Evolutionary conservation across 1,140 invertebrate genomes (phyloP).

Genomic region (Adelges cooleyi): DNA sequence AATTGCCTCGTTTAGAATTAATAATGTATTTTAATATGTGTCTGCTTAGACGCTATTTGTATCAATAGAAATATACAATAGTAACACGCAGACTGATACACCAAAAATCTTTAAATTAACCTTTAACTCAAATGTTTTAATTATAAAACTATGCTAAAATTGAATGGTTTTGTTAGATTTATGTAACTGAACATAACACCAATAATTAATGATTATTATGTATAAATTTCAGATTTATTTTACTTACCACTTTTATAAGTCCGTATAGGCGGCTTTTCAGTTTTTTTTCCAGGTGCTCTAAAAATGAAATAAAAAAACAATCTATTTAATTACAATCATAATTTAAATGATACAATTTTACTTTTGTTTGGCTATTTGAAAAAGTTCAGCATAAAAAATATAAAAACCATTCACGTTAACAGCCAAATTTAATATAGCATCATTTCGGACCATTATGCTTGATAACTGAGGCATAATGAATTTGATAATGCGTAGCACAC

Average conservation of each 20-base stretch:
- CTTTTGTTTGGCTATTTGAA: neutral
- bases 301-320: neutral
- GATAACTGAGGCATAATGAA: conserved; percentile 4
- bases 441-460: conserved; percentile 16
- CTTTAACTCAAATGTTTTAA: conserved; percentile 82
- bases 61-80: conserved; percentile 2
- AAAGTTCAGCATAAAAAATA: neutral
- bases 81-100: conserved; percentile 12
- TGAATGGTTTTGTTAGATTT: conserved; percentile 95
- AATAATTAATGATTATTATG: neutral
- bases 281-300: no score
- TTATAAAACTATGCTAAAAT: no score
- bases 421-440: conserved; percentile 10
- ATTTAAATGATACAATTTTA: neutral
- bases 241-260: no score
- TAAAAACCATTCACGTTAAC: neutral
- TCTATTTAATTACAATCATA: neutral
- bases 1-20: neutral
- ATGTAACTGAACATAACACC: conserved; percentile 84
- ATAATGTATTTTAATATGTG: neutral
- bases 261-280: no score
- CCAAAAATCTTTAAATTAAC: conserved; percentile 46
- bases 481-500: conserved; percentile 25
- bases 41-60: conserved; percentile 21
- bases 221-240: no score